A percentile compares a stretch with the other conserved stretches of the same genome.
Evolutionary conservation across 2,797 vertebrate genomes (phyloP).

Genomic region (Chlorospingus flavigularis): DNA sequence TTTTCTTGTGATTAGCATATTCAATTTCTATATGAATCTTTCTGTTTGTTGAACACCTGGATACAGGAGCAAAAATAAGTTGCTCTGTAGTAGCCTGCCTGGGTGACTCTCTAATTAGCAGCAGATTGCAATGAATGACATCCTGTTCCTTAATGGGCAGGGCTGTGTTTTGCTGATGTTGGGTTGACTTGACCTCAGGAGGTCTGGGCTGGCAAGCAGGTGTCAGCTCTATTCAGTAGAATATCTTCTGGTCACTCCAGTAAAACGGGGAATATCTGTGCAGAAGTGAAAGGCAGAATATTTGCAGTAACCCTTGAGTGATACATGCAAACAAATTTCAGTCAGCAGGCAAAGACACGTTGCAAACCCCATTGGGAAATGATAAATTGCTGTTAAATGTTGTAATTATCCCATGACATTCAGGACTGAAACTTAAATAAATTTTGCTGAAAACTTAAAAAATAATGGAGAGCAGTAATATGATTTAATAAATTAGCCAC

Average conservation of each 20-base stretch:
- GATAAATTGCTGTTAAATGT: conserved; percentile 71
- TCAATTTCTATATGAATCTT: neutral
- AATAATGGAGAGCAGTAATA: neutral
- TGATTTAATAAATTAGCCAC: conserved; percentile 61
- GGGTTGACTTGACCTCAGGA: neutral
- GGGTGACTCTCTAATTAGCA: neutral
- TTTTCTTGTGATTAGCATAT: neutral
- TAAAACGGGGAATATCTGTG: neutral
- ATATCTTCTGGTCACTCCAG: neutral
- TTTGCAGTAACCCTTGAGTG: neutral
- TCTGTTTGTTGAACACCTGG: neutral
- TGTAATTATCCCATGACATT: conserved; percentile 71
- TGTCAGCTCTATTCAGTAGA: neutral
- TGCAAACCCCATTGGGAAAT: conserved; percentile 64
- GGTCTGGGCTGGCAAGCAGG: neutral
- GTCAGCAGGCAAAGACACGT: conserved; percentile 20
- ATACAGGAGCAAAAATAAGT: neutral
- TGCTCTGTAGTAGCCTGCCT: neutral
- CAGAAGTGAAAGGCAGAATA: neutral
- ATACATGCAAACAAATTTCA: conserved; percentile 41
- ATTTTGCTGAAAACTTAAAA: conserved; percentile 71
- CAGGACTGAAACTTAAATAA: conserved; percentile 59
- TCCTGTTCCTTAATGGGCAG: neutral
- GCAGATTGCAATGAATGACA: neutral
- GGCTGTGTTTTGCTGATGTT: neutral